phyloP scores from a whole-genome alignment of 2,888 invertebrate species.

The Lithosia quadra region DNA sequence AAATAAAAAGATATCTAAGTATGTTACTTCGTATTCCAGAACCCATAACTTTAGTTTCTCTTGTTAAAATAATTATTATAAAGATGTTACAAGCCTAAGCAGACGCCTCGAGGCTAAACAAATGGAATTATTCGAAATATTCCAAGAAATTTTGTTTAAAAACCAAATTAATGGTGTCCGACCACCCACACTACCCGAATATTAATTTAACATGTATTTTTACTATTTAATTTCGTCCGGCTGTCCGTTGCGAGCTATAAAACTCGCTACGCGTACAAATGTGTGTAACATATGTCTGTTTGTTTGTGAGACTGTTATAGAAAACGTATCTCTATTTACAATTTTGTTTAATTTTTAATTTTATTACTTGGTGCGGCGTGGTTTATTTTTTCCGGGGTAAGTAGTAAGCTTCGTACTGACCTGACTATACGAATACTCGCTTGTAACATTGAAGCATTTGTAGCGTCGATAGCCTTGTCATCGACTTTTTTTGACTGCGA shows the following conservation, averaged over 20 bases:
- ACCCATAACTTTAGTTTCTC: too few species aligned
- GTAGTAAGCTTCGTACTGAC: not conserved
- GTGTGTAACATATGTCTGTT: conserved; percentile 41
- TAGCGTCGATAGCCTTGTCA: too few species aligned
- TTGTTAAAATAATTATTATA: too few species aligned
- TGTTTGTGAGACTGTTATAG: conserved; percentile 29
- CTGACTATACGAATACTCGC: too few species aligned
- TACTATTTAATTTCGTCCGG: conserved; percentile 36
- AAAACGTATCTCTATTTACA: conserved; percentile 25
- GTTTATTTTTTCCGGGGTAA: not conserved
- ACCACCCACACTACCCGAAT: conserved; percentile 42
- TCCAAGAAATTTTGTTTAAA: conserved; percentile 32
- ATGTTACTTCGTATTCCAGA: too few species aligned
- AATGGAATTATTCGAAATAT: conserved; percentile 19
- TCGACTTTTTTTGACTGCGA: too few species aligned
- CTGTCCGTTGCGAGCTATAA: conserved; percentile 40
- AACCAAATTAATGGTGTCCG: conserved; percentile 17
- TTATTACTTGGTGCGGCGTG: not conserved
- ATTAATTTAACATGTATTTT: conserved; percentile 33
- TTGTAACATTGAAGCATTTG: too few species aligned
- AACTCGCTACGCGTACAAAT: conserved; percentile 34
- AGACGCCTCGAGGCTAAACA: not conserved
- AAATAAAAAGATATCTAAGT: too few species aligned
- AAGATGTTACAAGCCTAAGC: not conserved
- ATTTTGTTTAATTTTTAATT: conserved; percentile 24